These are phyloP conservation scores for Epirrita christyi DNA, from an alignment of 2,888 invertebrate genomes.

Conservation along the genomic window DNA sequence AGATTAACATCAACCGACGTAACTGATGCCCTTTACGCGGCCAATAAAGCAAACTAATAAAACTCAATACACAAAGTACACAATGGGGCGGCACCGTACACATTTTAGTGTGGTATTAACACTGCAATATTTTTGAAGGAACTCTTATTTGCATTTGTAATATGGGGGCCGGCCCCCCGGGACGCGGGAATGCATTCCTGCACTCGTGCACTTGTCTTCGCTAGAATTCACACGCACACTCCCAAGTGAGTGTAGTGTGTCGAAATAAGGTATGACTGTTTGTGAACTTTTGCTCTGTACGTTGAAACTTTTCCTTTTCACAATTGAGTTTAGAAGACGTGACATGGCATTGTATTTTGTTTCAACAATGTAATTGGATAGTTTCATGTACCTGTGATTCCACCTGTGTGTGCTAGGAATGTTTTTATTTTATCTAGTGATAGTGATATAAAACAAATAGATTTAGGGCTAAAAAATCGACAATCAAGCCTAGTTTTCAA, in stretches of 20 bases:
- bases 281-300: neutral
- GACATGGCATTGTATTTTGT: neutral
- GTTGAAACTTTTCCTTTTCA: constrained; percentile 11
- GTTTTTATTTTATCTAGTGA: too few species aligned
- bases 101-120: constrained; percentile 78
- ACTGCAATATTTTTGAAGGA: constrained; percentile 78
- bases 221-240: constrained; percentile 42
- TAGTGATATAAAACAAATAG: too few species aligned
- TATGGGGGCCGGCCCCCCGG: constrained; percentile 55
- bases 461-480: too few species aligned
- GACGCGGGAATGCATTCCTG: constrained; percentile 68
- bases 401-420: neutral
- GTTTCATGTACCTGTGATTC: neutral
- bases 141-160: constrained; percentile 80
- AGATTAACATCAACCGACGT: constrained; percentile 22
- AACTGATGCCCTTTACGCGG: constrained; percentile 60
- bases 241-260: neutral
- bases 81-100: constrained; percentile 63
- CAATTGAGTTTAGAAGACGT: constrained; percentile 10
- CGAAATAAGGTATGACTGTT: constrained; percentile 4
- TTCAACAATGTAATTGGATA: neutral
- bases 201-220: constrained; percentile 65
- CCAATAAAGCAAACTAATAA: constrained; percentile 73
- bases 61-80: constrained; percentile 69
- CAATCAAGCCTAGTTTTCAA: too few species aligned